Evolutionary conservation across 2,113 vertebrate genomes (phyloP).

Genomic region (Percina caprodes): DNA sequence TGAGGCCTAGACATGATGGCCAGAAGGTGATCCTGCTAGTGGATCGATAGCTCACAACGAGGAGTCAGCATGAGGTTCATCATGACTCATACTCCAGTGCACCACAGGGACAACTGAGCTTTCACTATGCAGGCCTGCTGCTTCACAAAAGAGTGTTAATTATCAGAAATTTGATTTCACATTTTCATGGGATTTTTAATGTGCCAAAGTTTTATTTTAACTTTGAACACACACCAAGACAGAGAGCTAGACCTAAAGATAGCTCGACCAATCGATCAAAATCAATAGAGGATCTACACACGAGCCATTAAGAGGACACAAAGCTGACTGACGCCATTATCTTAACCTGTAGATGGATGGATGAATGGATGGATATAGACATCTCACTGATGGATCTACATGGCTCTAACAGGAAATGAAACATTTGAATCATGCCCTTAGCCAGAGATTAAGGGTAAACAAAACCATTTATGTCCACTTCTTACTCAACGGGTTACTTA

Average conservation of each 20-base stretch:
- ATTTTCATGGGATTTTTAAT: constrained; percentile 20
- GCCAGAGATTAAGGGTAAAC: not conserved
- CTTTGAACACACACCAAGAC: constrained; percentile 11
- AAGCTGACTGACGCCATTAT: constrained; percentile 39
- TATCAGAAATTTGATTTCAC: constrained; percentile 23
- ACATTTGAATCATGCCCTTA: constrained; percentile 24
- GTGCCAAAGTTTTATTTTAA: constrained; percentile 27
- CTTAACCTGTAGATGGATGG: constrained; percentile 13
- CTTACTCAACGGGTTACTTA: not conserved
- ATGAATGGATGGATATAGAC: constrained; percentile 20
- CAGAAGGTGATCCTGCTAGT: constrained; percentile 77
- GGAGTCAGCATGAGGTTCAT: constrained; percentile 73
- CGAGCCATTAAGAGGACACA: constrained; percentile 35
- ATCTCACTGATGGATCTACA: constrained; percentile 13
- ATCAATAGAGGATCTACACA: constrained; percentile 46
- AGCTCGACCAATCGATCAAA: constrained; percentile 41
- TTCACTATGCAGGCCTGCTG: constrained; percentile 20
- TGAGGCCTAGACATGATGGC: constrained; percentile 76
- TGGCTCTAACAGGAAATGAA: not conserved
- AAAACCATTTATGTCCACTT: constrained; percentile 36
- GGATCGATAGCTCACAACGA: constrained; percentile 78
- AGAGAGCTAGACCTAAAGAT: constrained; percentile 42
- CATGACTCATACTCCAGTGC: constrained; percentile 66
- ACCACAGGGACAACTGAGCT: constrained; percentile 62
- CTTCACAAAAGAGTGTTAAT: constrained; percentile 25